Percentiles rank a stretch among this genome's conserved stretches.
Conservation (phyloP, 2,113 vertebrate species). For the Nematolebias whitei region DNA sequence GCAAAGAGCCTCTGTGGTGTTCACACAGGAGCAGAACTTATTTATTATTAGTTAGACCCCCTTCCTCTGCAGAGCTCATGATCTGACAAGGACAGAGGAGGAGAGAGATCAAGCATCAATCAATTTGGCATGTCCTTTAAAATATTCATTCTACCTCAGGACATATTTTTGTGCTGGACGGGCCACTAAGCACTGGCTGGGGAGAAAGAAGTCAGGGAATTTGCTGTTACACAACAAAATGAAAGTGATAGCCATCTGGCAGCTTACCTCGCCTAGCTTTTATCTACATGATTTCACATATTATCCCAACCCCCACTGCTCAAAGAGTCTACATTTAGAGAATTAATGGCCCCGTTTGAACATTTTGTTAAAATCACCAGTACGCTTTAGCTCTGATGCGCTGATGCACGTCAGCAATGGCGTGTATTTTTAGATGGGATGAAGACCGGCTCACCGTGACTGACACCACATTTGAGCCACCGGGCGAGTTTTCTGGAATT, state of each 20-base stretch:
- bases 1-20: conserved; percentile 53
- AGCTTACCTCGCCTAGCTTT: conserved; percentile 76
- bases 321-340: conserved; percentile 70
- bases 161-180: conserved; percentile 50
- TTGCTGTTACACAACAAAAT: conserved; percentile 80
- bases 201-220: conserved; percentile 49
- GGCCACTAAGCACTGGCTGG: conserved; percentile 38
- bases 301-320: conserved; percentile 61
- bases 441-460: conserved; percentile 85
- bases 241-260: conserved; percentile 82
- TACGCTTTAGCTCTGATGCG: conserved; percentile 47
- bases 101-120: conserved; percentile 8
- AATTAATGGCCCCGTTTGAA: conserved; percentile 62
- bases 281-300: conserved; percentile 75
- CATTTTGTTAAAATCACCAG: conserved; percentile 61
- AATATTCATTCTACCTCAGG: conserved; percentile 26
- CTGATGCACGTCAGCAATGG: conserved; percentile 47
- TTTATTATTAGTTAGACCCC: conserved; percentile 61
- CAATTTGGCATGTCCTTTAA: conserved; percentile 23
- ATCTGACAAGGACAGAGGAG: conserved; percentile 39
- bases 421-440: conserved; percentile 60
- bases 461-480: conserved; percentile 89
- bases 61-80: conserved; percentile 26
- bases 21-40: conserved; percentile 62
- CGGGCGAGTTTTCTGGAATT: conserved; percentile 92